Base-by-base conservation (phyloP, 2,888 invertebrate genomes). In the Steromphala cineraria region DNA sequence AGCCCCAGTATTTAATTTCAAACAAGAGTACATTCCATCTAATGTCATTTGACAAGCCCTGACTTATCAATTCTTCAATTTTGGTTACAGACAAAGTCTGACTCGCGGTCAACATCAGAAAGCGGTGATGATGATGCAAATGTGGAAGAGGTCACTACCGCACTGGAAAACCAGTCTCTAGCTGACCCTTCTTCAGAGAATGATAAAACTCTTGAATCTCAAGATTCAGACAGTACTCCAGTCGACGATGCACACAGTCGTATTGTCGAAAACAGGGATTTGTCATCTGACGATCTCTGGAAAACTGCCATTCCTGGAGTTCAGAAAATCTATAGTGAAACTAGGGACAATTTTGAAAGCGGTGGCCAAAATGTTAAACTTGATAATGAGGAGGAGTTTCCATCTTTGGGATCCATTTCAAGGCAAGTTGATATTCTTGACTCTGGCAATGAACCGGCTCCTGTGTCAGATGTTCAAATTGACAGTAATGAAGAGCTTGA, bases 31-130 rank as follows among this genome's bases (percentile, higher is more conserved):
- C 2, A 4, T 36, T 2, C 36, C 36, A 4, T 36, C 4, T 36
- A 4, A 46, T 4, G 46, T 1, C 5, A 46, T 4, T 46, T 46
- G 7, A 13, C 46, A 13, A 10, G 7, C 1, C 1, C 13, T 46
- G 13, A 46, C 5, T 46, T 46, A 10, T 46, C 46, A 5, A 8
- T 46, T 46, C 13, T 10, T 10, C 13, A 1, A 56, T n/a, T 67
- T 71, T 17, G 7, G 15, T 79, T 79, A 67, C 62, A 80, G 80
- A 80, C 19, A 2, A 21, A 40, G 40, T 36, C 53, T 1, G 21
- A 67, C n/a, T 76, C 75, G n/a, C 78, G 82, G 67, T 85, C 85
- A 75, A 78, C 82, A 55, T 88, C 87, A 67, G 87, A 87, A 78
- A 85, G 86, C 80, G 83, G 80, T 19, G 67, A 67, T 52, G 36